Conservation (phyloP, 1,140 invertebrate species). For the Papilio dardanus region DNA sequence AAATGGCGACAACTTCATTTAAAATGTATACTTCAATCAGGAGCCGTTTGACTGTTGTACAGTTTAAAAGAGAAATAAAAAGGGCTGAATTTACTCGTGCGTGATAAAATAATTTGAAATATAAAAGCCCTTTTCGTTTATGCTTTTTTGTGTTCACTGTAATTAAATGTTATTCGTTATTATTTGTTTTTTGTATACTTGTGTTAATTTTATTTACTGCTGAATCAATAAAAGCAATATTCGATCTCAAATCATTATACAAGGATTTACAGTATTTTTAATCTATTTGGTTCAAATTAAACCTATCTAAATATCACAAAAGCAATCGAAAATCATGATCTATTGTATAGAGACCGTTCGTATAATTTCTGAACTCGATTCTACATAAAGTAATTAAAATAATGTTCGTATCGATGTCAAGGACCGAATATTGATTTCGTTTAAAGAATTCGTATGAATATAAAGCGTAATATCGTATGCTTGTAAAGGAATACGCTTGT, state of each 20-base stretch:
- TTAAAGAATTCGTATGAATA: background rate
- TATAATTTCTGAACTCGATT: background rate
- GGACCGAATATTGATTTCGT: background rate
- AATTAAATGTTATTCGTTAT: background rate
- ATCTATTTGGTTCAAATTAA: background rate
- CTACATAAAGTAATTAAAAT: background rate
- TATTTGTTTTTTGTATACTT: background rate
- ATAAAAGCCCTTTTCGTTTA: constrained; percentile 10
- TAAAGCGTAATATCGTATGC: constrained; percentile 6
- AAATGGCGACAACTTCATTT: constrained; percentile 11
- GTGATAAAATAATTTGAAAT: constrained; percentile 22
- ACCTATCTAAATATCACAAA: background rate
- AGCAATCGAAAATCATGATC: background rate
- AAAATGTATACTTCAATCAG: constrained; percentile 20
- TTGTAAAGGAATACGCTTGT: constrained; percentile 6
- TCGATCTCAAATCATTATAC: background rate
- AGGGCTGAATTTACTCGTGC: constrained; percentile 6
- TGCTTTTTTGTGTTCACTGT: background rate
- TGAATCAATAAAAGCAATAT: no score
- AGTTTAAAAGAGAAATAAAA: constrained; percentile 20
- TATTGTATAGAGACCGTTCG: background rate
- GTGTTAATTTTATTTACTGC: background rate
- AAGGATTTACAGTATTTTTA: no score
- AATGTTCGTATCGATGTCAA: background rate
- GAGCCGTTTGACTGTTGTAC: constrained; percentile 18